Evolutionary conservation across 1,140 invertebrate species (phyloP), one percentile per base, ranked within the genome.

Genomic region (Mactra quadrangularis): DNA sequence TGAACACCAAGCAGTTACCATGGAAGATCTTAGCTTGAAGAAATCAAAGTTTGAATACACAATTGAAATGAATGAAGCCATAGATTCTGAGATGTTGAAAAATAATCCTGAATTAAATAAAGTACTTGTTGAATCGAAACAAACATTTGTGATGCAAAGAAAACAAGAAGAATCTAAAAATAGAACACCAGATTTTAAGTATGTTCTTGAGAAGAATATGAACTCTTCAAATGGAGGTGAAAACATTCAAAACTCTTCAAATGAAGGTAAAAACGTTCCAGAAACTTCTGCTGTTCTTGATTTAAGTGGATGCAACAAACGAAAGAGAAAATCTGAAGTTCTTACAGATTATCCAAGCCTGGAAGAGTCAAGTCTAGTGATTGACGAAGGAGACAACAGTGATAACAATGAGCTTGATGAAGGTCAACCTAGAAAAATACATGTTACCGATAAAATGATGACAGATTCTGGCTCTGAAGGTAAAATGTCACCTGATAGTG

Each of bases 251-350:
- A 53, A 52, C 19, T 52, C 66, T 11, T 25, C 29, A 29, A n/a
- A 17, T 11, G 19, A 38, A 22, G 31, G 7, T 38, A 52, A 72
- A 9, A 9, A 22, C 35, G 19, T 25, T 22, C 11, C 15, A 11
- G 45, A 52, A 52, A 1, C 1, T 29, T 1, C 19, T 19, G 50
- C 22, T 7, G 53, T 57, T 1, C 19, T 55, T 6, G 53, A 72
- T 55, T 45, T 78, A 9, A 68, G 15, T 53, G 60, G 76, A 6
- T 38, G 41, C 25, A 78, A 33, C 41, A 78, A 78, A 50, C 45
- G 76, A 27, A 78, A 78, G 52, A 41, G 76, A 53, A 77, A 77
- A n/a, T 68, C 64, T 38, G 52, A 57, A 33, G 25, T 64, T n/a
- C 27, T 50, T 29, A 76, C 6, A 62, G 45, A 38, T 17, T 62